A percentile compares a stretch with the other conserved stretches of the same genome.
Conservation (phyloP, 2,797 vertebrate species). For the Glossophaga mutica region DNA sequence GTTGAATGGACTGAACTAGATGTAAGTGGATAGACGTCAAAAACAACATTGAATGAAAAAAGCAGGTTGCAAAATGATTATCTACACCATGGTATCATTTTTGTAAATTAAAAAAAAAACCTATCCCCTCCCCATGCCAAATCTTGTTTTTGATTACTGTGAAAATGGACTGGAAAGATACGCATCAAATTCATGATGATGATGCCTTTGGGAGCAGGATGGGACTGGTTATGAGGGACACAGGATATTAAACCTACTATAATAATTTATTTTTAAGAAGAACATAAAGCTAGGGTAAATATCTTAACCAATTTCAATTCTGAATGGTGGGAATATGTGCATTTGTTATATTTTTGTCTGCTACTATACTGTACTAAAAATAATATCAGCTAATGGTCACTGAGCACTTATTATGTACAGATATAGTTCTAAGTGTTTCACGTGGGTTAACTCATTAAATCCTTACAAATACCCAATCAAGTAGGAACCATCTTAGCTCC, state of each 20-base stretch:
- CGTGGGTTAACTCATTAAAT: constrained; percentile 7
- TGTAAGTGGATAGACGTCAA: constrained; percentile 28
- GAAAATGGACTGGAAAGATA: constrained; percentile 22
- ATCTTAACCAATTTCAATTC: constrained; percentile 36
- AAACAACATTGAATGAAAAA: constrained; percentile 16
- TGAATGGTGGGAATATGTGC: not conserved
- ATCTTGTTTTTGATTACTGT: constrained; percentile 36
- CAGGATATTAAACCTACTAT: not conserved
- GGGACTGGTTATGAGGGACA: not conserved
- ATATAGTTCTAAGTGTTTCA: constrained; percentile 9
- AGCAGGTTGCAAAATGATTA: not conserved
- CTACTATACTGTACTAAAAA: not conserved
- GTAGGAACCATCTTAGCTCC: not conserved
- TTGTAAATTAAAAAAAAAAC: not conserved
- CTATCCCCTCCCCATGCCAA: not conserved
- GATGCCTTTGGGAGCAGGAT: not conserved
- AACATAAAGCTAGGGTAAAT: not conserved
- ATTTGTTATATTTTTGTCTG: constrained; percentile 8
- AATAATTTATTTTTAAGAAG: constrained; percentile 20
- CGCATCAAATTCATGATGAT: constrained; percentile 21
- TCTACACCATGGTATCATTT: not conserved
- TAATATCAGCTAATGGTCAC: not conserved
- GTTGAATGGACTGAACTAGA: constrained; percentile 20
- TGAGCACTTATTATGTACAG: not conserved
- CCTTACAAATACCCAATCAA: not conserved